Evolutionary conservation across 2,797 vertebrate genomes (phyloP), one percentile per base, ranked within the genome.

Genomic region (Loris lydekkerianus): DNA sequence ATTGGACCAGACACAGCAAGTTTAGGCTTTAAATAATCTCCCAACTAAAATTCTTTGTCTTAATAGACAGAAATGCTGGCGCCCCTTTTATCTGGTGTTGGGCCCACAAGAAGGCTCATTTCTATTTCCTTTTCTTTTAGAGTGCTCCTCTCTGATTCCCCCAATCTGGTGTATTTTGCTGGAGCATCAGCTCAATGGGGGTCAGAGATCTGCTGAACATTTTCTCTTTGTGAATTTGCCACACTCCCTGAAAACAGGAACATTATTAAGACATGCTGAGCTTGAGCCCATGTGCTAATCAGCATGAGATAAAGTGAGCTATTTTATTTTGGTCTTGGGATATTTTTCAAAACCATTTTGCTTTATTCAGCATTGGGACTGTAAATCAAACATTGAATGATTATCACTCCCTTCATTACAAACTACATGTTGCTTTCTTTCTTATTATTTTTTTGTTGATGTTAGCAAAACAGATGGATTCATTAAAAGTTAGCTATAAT

Each of bases 401-500:
- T 89, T 96, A 89, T 43, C 34, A 34, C 31, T 86, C n/a, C 4
- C 17, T 10, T 96, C 18, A 21, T 80, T 91, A 27, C 88, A 97
- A 92, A 70, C 53, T 86, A 56, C 7, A 65, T 80, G 76, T 46
- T 61, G 25, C 76, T 72, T 27, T 86, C 25, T 49, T 95, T 96
- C 84, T 10, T 56, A 15, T 25, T 81, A 3, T 86, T 61, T 61
- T 95, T 89, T 83, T 96, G 76, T 94, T 72, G 85, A 94, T 31
- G 63, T 77, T 96, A 92, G 85, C 37, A 92, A 95, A 86, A 53
- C 29, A 78, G 27, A 89, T 11, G 86, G 70, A 89, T 95, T 96
- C 5, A 94, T 96, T 88, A 97, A 80, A 97, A 97, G 13, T 91
- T 91, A 93, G 17, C 3, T 86, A 43, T 65, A 85, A 76, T 97